Conservation (phyloP, 2,888 invertebrate species). For the Congeria kusceri region DNA sequence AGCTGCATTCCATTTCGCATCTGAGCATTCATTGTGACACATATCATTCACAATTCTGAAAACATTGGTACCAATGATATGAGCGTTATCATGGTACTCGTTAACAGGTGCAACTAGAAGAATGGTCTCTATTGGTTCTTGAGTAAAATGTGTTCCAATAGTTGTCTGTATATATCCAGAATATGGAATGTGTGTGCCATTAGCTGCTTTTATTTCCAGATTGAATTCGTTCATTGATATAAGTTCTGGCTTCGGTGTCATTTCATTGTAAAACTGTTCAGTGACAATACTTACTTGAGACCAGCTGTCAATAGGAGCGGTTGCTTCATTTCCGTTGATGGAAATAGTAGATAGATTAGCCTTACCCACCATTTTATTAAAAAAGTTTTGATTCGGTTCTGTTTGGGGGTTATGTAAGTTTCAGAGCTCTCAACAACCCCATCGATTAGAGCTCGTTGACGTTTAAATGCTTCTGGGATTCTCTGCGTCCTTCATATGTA, state of each 20-base stretch:
- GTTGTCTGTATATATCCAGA: constrained; percentile 9
- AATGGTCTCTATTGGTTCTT: background rate
- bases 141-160: background rate
- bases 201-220: constrained; percentile 9
- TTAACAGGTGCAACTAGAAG: constrained; percentile 23
- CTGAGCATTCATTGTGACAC: background rate
- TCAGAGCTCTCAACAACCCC: background rate
- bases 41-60: background rate
- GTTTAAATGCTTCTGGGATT: background rate
- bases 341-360: background rate
- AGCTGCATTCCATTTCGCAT: constrained; percentile 8
- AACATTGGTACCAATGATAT: constrained; percentile 16
- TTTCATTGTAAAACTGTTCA: constrained; percentile 1
- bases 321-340: constrained; percentile 3
- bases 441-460: background rate
- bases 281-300: constrained; percentile 7
- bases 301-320: constrained; percentile 10
- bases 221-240: constrained; percentile 5
- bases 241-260: background rate
- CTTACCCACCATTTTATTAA: background rate
- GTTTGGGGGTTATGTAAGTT: background rate
- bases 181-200: constrained; percentile 20
- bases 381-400: background rate
- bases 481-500: background rate
- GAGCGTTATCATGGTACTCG: constrained; percentile 3